Evolutionary conservation across 2,888 invertebrate genomes (phyloP).

Genomic region (Euphydryas editha): DNA sequence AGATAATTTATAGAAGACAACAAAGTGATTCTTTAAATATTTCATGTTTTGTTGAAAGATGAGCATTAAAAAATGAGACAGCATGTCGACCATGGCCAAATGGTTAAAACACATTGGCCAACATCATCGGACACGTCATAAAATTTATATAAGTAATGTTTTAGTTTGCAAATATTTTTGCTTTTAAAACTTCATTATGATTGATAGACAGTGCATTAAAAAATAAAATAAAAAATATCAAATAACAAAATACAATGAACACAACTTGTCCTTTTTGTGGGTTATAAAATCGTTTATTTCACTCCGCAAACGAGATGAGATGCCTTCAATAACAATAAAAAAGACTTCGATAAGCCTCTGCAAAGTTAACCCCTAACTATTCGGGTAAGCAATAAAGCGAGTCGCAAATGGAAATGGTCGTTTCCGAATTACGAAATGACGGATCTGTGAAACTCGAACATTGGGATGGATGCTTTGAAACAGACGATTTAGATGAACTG

Average conservation of each 20-base stretch:
- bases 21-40: too few species aligned
- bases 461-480: conserved; percentile 8
- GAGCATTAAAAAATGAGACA: too few species aligned
- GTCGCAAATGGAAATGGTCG: conserved; percentile 12
- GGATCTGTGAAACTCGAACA: conserved; percentile 8
- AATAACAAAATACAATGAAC: neutral
- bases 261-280: neutral
- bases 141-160: too few species aligned
- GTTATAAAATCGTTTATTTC: conserved; percentile 18
- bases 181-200: neutral
- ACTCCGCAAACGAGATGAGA: conserved; percentile 15
- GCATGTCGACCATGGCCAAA: too few species aligned
- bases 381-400: conserved; percentile 10
- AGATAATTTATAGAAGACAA: too few species aligned
- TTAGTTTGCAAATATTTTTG: too few species aligned
- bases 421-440: conserved; percentile 10
- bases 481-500: conserved; percentile 8
- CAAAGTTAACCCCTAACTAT: conserved; percentile 13
- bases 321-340: conserved; percentile 19
- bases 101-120: too few species aligned
- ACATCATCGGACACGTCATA: too few species aligned
- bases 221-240: neutral
- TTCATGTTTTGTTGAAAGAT: too few species aligned
- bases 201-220: neutral
- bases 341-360: conserved; percentile 13